Conservation (phyloP, 2,797 vertebrate genomes). For the Lacerta agilis region DNA sequence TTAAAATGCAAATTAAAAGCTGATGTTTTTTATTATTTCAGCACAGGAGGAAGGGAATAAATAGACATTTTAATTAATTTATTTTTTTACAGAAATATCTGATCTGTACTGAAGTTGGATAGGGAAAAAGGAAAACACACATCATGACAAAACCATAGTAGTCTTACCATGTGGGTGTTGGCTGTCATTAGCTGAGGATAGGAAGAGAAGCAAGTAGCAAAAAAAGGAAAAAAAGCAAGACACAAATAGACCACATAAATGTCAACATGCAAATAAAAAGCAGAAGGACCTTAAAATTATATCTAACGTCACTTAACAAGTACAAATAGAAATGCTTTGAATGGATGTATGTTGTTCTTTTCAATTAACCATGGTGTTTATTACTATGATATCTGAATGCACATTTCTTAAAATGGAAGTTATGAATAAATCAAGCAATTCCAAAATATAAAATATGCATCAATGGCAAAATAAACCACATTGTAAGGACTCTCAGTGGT, state of each 20-base stretch:
- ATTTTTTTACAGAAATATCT: conserved; percentile 64
- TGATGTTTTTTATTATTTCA: conserved; percentile 42
- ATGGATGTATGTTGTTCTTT: conserved; percentile 49
- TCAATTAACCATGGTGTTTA: conserved; percentile 34
- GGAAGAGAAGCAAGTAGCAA: conserved; percentile 88
- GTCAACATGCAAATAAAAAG: conserved; percentile 80
- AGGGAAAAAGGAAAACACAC: conserved; percentile 75
- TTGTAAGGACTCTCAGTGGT: too few relatives aligned
- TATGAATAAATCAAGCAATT: not conserved
- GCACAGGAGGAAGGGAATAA: conserved; percentile 56
- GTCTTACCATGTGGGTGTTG: conserved; percentile 99
- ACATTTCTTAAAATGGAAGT: conserved; percentile 11
- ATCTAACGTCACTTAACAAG: conserved; percentile 67
- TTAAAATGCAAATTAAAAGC: not conserved
- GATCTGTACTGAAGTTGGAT: conserved; percentile 72
- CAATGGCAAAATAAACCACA: conserved; percentile 5
- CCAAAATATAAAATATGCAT: not conserved
- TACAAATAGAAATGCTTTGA: conserved; percentile 70
- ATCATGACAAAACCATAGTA: conserved; percentile 82
- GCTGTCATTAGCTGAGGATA: conserved; percentile 97
- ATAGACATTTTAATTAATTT: conserved; percentile 29
- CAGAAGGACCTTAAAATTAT: conserved; percentile 72
- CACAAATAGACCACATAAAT: conserved; percentile 81
- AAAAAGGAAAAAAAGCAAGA: conserved; percentile 86
- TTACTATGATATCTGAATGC: not conserved